Evolutionary conservation across 2,797 vertebrate species (phyloP), one percentile per base, ranked within the genome.

Genomic region (Cirrhinus mrigala): DNA sequence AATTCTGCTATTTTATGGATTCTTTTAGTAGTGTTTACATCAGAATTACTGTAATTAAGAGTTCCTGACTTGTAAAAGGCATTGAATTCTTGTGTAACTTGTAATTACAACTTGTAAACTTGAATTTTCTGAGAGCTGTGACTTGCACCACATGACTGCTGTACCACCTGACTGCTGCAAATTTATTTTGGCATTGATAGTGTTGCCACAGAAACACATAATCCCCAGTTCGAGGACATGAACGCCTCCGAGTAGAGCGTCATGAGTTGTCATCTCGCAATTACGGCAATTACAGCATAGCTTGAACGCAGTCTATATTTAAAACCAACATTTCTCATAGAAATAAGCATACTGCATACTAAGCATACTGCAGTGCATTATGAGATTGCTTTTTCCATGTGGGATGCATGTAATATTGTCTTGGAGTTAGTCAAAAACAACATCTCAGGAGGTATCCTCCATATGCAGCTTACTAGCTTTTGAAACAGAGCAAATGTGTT

Each of bases 401-500:
- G 22, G 27, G 27, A 76, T 76, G 7, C 29, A 76, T 37, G 48
- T 4, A 10, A 54, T 33, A 6, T 7, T 56, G 29, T 20, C 48
- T 56, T 76, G 9, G 20, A 40, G 22, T 76, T 9, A 29, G n/a
- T 79, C 8, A 29, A 20, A 64, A 79, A 46, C 77, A 14, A 18
- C 44, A 79, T 64, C 44, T 64, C 48, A 18, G 60, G 8, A 62
- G 4, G 9, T 29, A 66, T 79, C 8, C 29, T 44, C n/a, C 62
- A 27, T 24, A 56, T 24, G 62, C 18, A 50, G 24, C 27, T 18
- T 6, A 50, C 46, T 54, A 6, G 2, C 1, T 81, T 70, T n/a
- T 50, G 9, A 7, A 81, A 70, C 7, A 6, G 66, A 56, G 52
- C 20, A 56, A 81, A 84, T 70, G 27, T 84, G 83, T 60, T 84